Evolutionary conservation across 1,140 invertebrate species (phyloP).

Genomic region (Cotesia vestalis): DNA sequence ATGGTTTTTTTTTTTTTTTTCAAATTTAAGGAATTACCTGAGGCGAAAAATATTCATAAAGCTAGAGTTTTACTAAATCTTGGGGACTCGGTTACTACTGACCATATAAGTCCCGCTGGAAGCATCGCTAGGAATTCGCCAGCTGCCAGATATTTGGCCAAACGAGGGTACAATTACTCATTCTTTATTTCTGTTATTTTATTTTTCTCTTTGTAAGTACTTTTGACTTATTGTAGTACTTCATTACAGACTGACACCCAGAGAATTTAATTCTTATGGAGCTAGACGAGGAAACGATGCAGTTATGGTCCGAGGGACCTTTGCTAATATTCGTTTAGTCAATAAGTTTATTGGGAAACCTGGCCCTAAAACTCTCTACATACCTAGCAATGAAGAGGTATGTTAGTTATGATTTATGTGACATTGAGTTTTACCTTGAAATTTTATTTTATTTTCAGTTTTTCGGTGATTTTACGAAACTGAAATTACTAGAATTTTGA

Average conservation of each 20-base stretch:
- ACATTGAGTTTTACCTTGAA: constrained; percentile 26
- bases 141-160: constrained; percentile 87
- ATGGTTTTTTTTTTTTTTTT: constrained; percentile 34
- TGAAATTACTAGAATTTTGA: background rate
- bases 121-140: constrained; percentile 95
- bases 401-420: constrained; percentile 29
- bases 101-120: constrained; percentile 98
- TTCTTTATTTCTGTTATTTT: constrained; percentile 6
- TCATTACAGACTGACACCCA: constrained; percentile 80
- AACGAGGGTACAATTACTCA: constrained; percentile 71
- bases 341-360: constrained; percentile 89
- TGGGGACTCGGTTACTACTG: constrained; percentile 96
- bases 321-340: constrained; percentile 96
- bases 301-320: constrained; percentile 96
- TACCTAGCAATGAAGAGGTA: constrained; percentile 87
- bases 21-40: constrained; percentile 69
- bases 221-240: constrained; percentile 17
- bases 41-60: constrained; percentile 67
- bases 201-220: constrained; percentile 16
- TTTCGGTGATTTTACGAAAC: constrained; percentile 10
- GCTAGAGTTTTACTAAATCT: constrained; percentile 87
- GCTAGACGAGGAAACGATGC: constrained; percentile 95
- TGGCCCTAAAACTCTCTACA: constrained; percentile 89
- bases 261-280: constrained; percentile 98
- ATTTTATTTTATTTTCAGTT: background rate